Conservation (phyloP, 2,888 invertebrate species). For the Chymomyza fuscimana region DNA sequence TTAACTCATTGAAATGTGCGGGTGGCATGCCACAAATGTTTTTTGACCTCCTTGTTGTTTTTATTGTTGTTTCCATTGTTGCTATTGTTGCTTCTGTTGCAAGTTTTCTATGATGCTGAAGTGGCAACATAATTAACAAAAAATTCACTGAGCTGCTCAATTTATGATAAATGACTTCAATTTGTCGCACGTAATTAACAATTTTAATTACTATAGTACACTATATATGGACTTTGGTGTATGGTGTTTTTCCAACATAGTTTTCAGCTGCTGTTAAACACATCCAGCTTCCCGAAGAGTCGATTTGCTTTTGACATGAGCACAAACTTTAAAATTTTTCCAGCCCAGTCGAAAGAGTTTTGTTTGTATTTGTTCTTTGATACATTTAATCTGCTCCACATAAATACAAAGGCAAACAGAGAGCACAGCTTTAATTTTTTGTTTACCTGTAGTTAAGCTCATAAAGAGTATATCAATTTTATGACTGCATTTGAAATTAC, state of each 20-base stretch:
- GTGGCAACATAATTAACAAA: constrained; percentile 21
- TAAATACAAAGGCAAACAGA: constrained; percentile 42
- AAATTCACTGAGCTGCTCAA: constrained; percentile 1
- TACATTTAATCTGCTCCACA: constrained; percentile 56
- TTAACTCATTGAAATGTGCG: constrained; percentile 4
- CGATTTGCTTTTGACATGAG: constrained; percentile 29
- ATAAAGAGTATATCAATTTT: not conserved
- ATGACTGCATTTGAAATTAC: not conserved
- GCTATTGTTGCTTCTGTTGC: not conserved
- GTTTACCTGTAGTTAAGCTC: too few relatives aligned
- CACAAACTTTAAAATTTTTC: not conserved
- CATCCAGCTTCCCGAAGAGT: constrained; percentile 13
- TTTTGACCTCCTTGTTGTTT: constrained; percentile 1
- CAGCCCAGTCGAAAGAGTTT: constrained; percentile 27
- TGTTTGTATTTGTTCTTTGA: constrained; percentile 43
- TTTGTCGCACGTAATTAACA: constrained; percentile 3
- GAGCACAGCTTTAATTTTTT: not conserved
- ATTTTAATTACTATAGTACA: not conserved
- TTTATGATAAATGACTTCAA: constrained; percentile 1
- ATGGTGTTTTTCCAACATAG: constrained; percentile 11
- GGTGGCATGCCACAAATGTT: constrained; percentile 5
- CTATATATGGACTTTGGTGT: not conserved
- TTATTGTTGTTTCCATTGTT: not conserved
- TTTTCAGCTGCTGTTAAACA: constrained; percentile 5
- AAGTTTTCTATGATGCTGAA: not conserved